Evolutionary conservation across 1,140 invertebrate species (phyloP), one percentile per base, ranked within the genome.

Genomic region (Schmidtea mediterranea): DNA sequence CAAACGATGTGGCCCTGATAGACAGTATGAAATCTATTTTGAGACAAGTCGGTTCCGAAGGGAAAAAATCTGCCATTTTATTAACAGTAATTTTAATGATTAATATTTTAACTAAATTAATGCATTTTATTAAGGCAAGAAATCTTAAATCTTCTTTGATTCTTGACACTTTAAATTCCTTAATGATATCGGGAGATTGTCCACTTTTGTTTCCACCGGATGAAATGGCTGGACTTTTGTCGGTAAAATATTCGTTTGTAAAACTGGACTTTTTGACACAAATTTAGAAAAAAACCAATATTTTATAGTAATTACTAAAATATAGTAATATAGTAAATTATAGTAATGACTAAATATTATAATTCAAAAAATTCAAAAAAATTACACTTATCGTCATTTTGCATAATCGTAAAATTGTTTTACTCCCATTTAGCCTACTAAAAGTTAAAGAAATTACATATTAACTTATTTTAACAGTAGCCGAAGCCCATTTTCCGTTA

Each of bases 181-280:
- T 66, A 10, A 53, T 66, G 22, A 57, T 62, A 46, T 59, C 58
- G 55, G 63, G 63, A 21, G 62, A 66, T 51, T 63, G 62, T 43
- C 61, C 62, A 36, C 59, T 61, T 47, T 56, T 67, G 5, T 65
- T 65, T 53, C 61, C 61, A 19, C 62, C 61, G 52, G 64, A 67
- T 58, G 64, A 67, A 54, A 55, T 67, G 52, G 62, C 64, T 40
- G 62, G 61, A 16, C 52, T 67, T 12, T 56, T 63, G 18, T 61
- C 58, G 56, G 59, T 60, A 50, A 43, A 43, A 13, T 36, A 36
- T 26, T 36, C 41, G 13, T 15, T n/a, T 16, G 22, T 46, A 22
- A 32, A n/a, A n/a, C n/a, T n/a, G n/a, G n/a, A n/a, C n/a, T n/a
- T n/a, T n/a, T n/a, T n/a, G 57, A 54, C 23, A 60, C 63, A 43